Percentiles rank a stretch among this genome's conserved stretches.
Evolutionary conservation across 2,888 invertebrate species (phyloP).

Genomic region (Lepidochrysops patricia): DNA sequence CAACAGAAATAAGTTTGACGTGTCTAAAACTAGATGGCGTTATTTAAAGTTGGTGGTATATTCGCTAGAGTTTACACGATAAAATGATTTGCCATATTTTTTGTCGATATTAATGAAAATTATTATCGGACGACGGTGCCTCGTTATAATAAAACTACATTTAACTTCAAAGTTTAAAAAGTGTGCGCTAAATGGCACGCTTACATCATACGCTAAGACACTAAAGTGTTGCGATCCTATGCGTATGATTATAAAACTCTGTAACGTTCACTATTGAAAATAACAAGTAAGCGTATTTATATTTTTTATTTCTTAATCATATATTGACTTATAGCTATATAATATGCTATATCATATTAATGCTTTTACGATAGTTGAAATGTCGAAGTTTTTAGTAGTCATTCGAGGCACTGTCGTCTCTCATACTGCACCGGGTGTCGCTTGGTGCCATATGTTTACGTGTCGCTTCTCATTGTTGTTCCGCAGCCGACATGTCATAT

Average conservation of each 20-base stretch:
- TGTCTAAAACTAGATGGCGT: background rate
- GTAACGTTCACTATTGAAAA: no score
- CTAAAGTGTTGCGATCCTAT: background rate
- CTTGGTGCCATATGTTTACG: slow-evolving; percentile 60
- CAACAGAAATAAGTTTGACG: background rate
- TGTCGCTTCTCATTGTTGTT: slow-evolving; percentile 63
- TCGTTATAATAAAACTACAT: background rate
- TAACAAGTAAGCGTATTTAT: no score
- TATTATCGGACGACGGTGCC: background rate
- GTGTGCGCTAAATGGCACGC: background rate
- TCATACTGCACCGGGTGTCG: slow-evolving; percentile 48
- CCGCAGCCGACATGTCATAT: slow-evolving; percentile 64
- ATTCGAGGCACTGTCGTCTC: slow-evolving; percentile 25
- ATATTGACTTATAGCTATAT: no score
- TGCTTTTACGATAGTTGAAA: background rate
- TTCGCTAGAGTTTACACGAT: background rate
- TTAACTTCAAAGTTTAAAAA: no score
- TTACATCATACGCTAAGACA: background rate
- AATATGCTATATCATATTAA: no score
- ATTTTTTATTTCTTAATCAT: no score
- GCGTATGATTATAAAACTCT: background rate
- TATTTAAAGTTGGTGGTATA: background rate
- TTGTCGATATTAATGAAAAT: background rate
- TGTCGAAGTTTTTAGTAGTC: background rate
- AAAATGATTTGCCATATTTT: background rate